A percentile compares a stretch with the other conserved stretches of the same genome.
Conservation (phyloP, 2,888 invertebrate species). For the Rhagonycha fulva region DNA sequence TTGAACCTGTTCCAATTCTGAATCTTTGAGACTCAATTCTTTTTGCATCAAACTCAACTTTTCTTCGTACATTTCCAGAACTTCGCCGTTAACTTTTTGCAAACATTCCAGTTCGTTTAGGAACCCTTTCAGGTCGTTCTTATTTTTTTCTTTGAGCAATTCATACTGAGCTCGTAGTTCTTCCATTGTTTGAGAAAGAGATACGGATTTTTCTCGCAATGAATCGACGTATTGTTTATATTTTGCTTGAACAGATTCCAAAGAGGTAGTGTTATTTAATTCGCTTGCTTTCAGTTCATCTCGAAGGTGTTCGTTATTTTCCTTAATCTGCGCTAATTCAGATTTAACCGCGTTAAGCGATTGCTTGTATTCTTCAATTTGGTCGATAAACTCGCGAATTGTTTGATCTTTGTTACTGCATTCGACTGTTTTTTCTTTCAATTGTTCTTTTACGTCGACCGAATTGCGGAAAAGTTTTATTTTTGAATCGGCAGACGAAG, state of each 20-base stretch:
- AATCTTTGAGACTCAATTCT: background rate
- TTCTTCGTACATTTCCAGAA: background rate
- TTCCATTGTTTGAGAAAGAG: slow-evolving; percentile 17
- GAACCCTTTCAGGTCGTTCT: slow-evolving; percentile 8
- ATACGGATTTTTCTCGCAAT: background rate
- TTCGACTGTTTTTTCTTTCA: slow-evolving; percentile 60
- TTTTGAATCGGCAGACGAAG: slow-evolving; percentile 28
- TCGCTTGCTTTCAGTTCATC: slow-evolving; percentile 45
- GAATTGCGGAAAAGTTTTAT: slow-evolving; percentile 27
- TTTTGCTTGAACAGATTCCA: slow-evolving; percentile 5
- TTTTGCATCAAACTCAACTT: background rate
- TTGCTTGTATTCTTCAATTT: slow-evolving; percentile 58
- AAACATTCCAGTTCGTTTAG: background rate
- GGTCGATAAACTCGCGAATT: slow-evolving; percentile 57
- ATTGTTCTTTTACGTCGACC: slow-evolving; percentile 45
- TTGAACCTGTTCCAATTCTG: background rate
- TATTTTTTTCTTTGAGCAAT: slow-evolving; percentile 12
- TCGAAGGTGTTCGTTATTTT: slow-evolving; percentile 49
- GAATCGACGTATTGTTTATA: slow-evolving; percentile 28
- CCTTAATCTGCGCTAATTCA: slow-evolving; percentile 51
- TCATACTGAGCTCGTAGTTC: slow-evolving; percentile 32
- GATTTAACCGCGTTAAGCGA: slow-evolving; percentile 53
- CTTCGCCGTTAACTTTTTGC: background rate
- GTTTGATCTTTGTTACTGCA: slow-evolving; percentile 59
- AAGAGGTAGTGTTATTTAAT: slow-evolving; percentile 11